Percentiles rank a stretch among this genome's conserved stretches.
Evolutionary conservation across 2,888 invertebrate genomes (phyloP).

Genomic region (Hirudinaria manillensis): DNA sequence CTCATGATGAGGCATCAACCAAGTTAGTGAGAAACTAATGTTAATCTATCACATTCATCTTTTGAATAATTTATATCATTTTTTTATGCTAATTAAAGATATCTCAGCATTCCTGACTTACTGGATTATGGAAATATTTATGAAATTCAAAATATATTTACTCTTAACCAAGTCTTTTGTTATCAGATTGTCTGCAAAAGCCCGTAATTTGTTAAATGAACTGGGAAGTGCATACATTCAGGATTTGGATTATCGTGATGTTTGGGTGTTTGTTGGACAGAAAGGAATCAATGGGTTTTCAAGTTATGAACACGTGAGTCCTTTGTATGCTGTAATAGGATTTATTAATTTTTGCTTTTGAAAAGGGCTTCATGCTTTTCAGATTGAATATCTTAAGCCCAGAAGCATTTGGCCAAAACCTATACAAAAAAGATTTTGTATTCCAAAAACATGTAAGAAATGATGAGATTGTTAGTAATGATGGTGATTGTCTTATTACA

Average conservation of each 20-base stretch:
- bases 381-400: constrained; percentile 9
- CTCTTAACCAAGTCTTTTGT: background rate
- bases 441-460: background rate
- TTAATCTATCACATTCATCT: background rate
- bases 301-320: constrained; percentile 25
- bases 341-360: background rate
- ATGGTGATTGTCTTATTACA: background rate
- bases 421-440: background rate
- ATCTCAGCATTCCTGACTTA: no score
- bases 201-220: constrained; percentile 57
- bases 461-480: background rate
- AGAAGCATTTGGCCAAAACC: background rate
- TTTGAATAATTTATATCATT: no score
- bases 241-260: constrained; percentile 59
- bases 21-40: background rate
- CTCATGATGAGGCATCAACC: constrained; percentile 18
- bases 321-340: background rate
- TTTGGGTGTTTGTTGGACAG: constrained; percentile 58
- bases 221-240: constrained; percentile 59
- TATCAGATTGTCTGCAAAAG: constrained; percentile 55
- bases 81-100: no score
- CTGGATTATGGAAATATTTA: background rate
- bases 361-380: no score
- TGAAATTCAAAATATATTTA: background rate
- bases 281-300: constrained; percentile 29